A percentile compares a stretch with the other conserved stretches of the same genome.
Conservation (phyloP, 2,113 vertebrate genomes). For the Brachirus orientalis region DNA sequence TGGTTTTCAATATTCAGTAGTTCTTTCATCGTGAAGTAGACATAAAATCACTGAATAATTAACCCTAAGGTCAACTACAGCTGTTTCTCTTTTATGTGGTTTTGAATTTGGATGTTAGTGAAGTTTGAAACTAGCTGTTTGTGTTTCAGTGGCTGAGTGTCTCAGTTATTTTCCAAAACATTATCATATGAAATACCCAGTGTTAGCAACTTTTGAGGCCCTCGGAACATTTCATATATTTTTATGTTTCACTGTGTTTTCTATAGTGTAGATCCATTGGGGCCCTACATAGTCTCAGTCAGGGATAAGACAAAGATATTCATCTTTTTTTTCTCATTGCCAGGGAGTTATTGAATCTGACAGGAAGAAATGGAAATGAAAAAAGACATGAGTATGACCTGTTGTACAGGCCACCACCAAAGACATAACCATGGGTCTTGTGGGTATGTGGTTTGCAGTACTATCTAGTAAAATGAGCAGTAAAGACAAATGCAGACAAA, state of each 20-base stretch:
- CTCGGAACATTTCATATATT: too few relatives aligned
- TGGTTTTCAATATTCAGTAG: conserved; percentile 29
- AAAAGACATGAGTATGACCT: background rate
- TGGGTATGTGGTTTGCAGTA: too few relatives aligned
- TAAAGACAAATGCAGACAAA: conserved; percentile 1
- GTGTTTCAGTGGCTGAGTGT: background rate
- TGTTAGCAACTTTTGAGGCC: too few relatives aligned
- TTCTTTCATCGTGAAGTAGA: conserved; percentile 32
- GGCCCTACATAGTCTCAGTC: background rate
- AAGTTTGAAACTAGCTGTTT: conserved; percentile 26
- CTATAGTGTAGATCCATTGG: background rate
- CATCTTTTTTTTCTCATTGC: background rate
- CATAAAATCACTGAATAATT: conserved; percentile 25
- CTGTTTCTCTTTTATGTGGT: background rate
- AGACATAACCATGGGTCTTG: too few relatives aligned
- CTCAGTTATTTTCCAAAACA: background rate
- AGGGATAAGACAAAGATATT: background rate
- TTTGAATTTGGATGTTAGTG: conserved; percentile 14
- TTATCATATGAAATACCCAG: background rate
- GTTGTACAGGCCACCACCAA: too few relatives aligned
- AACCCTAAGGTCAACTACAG: conserved; percentile 40
- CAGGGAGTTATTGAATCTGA: background rate
- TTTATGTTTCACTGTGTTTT: background rate
- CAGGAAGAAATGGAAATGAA: background rate
- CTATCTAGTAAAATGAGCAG: background rate